These are phyloP conservation scores for Brachynemurus nebulosus DNA, from an alignment of 2,888 invertebrate species.

Conservation along the genomic window DNA sequence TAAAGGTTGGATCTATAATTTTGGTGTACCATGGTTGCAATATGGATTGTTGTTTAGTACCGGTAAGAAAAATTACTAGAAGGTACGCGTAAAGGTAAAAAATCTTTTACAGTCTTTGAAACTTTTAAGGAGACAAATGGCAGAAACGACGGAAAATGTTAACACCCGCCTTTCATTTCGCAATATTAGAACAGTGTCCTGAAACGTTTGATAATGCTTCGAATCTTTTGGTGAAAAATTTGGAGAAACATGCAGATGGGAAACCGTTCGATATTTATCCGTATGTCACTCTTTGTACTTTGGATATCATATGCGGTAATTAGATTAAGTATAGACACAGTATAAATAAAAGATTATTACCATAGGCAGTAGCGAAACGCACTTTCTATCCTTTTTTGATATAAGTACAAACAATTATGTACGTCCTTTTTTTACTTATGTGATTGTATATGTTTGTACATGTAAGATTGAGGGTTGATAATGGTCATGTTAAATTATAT, in stretches of 20 bases:
- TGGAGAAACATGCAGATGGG: constrained; percentile 30
- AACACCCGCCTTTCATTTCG: constrained; percentile 68
- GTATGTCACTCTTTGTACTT: constrained; percentile 41
- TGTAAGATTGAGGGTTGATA: too few species aligned
- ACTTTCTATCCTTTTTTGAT: too few species aligned
- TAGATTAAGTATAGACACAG: too few species aligned
- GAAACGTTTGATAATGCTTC: constrained; percentile 53
- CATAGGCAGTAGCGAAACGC: too few species aligned
- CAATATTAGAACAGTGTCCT: constrained; percentile 57
- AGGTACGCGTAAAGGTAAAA: too few species aligned
- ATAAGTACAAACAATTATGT: too few species aligned
- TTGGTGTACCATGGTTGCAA: constrained; percentile 27
- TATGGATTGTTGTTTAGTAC: constrained; percentile 27
- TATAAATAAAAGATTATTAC: too few species aligned
- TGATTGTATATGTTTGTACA: too few species aligned
- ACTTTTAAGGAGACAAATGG: constrained; percentile 42
- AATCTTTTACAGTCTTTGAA: background rate
- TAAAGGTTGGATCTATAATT: constrained; percentile 26
- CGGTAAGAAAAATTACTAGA: too few species aligned
- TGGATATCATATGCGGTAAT: constrained; percentile 49
- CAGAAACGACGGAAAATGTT: constrained; percentile 50
- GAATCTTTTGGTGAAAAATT: constrained; percentile 38
- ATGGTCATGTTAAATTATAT: too few species aligned
- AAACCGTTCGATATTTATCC: constrained; percentile 45
- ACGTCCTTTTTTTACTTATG: too few species aligned